Base-by-base conservation (phyloP, 2,888 invertebrate genomes). In the Harpalus rufipes region DNA sequence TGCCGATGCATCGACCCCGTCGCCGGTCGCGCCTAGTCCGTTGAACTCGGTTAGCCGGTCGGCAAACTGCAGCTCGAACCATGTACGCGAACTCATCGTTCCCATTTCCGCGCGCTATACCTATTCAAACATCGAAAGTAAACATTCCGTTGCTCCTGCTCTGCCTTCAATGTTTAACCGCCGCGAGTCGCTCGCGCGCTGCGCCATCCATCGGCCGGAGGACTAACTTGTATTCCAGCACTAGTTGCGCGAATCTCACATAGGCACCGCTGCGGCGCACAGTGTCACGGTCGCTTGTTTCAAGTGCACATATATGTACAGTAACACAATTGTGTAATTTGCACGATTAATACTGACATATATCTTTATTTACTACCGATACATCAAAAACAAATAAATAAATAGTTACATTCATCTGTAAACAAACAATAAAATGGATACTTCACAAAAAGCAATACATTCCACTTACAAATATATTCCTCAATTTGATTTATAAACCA, bases 1-100 rank as follows among this genome's bases (percentile, higher is more conserved):
- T 80, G 81, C 68, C 72, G 86, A 87, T 87, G 86, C 86, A 86
- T 86, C 86, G 87, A 86, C 87, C 86, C 79, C 82, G 85, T 82
- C 79, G 84, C 85, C 86, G 85, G 85, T 86, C 81, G 85, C 85
- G 82, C 85, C 86, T 86, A 86, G 86, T 86, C 86, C 87, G 86
- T 84, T 82, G 84, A 83, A 86, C 85, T 85, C 85, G 85, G 85
- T 85, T 85, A 85, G 85, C 85, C 85, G 83, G 82, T 83, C 82
- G 79, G 74, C 85, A 82, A 83, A 83, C 85, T 85, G 85, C 85
- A 83, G 51, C 25, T 25, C 44, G 44, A 63, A 2, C 25, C 79
- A 63, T 51, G 18, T 25, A 16, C 51, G 63, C 80, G 63, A 85
- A 65, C 81, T 82, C 76, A 63, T 74, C 63, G 82, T 21, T 59